These are phyloP conservation scores for Yponomeuta evonymella DNA, from an alignment of 2,888 invertebrate genomes.

Conservation along the genomic window DNA sequence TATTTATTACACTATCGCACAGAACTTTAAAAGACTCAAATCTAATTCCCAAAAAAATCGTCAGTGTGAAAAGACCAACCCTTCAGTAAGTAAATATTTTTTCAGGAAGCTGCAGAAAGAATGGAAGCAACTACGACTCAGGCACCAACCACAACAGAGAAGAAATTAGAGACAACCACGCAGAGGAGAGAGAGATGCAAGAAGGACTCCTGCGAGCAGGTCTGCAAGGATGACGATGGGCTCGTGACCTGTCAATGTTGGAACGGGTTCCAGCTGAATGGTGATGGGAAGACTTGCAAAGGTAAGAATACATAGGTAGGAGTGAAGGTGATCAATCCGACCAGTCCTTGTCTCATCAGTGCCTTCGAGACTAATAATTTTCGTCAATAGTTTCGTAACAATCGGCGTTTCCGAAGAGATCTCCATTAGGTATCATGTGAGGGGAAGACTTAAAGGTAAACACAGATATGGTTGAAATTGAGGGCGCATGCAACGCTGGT, in stretches of 20 bases:
- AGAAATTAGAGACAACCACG: constrained; percentile 22
- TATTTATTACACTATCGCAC: too few species aligned
- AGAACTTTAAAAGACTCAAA: too few species aligned
- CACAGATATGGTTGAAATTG: too few species aligned
- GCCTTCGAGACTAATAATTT: too few species aligned
- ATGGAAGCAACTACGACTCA: constrained; percentile 27
- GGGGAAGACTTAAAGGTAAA: too few species aligned
- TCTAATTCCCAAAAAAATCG: too few species aligned
- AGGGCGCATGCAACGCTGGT: too few species aligned
- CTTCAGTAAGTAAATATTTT: background rate
- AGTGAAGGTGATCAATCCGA: background rate
- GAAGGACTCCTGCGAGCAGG: constrained; percentile 49
- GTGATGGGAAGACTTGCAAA: constrained; percentile 57
- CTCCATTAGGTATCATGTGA: too few species aligned
- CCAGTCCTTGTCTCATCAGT: background rate
- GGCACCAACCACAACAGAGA: constrained; percentile 31
- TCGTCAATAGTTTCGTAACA: too few species aligned
- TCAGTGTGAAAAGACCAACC: background rate
- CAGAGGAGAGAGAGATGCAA: constrained; percentile 42
- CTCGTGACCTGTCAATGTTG: constrained; percentile 46
- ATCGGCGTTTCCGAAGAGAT: too few species aligned
- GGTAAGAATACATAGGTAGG: constrained; percentile 36
- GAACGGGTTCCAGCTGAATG: constrained; percentile 50
- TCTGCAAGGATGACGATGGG: constrained; percentile 51
- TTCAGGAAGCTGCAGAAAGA: background rate